A percentile compares a stretch with the other conserved stretches of the same genome.
phyloP scores from a whole-genome alignment of 1,140 invertebrate genomes.

The Teleopsis dalmanni region DNA sequence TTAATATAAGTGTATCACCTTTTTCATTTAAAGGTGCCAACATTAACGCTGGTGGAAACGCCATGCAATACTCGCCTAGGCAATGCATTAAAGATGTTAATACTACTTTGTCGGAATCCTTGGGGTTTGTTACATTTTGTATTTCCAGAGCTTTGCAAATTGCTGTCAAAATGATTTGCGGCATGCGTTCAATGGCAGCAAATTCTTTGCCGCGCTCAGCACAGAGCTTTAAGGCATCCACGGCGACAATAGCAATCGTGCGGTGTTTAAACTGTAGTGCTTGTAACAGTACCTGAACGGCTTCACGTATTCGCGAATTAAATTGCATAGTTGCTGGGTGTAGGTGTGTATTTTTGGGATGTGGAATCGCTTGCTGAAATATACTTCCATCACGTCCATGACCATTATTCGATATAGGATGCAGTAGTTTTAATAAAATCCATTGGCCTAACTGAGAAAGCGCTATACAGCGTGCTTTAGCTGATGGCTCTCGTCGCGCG shows the following conservation, averaged over 20 bases:
- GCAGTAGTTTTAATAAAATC: constrained; percentile 66
- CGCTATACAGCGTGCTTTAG: constrained; percentile 81
- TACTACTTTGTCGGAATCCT: constrained; percentile 62
- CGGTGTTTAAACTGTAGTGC: constrained; percentile 61
- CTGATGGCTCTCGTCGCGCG: constrained; percentile 80
- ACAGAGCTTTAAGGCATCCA: constrained; percentile 37
- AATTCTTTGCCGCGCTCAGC: constrained; percentile 33
- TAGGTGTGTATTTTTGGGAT: constrained; percentile 25
- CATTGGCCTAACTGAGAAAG: constrained; percentile 82
- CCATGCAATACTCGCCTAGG: constrained; percentile 89
- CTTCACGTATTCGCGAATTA: constrained; percentile 70
- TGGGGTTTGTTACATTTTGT: constrained; percentile 38
- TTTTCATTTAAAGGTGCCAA: constrained; percentile 39
- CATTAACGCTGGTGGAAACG: constrained; percentile 30
- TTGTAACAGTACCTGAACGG: constrained; percentile 77
- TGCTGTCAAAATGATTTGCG: constrained; percentile 37
- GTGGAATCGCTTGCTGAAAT: constrained; percentile 36
- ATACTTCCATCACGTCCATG: background rate
- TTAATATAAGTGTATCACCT: constrained; percentile 52
- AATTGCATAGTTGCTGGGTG: constrained; percentile 22
- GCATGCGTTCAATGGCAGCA: constrained; percentile 34
- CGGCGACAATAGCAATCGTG: constrained; percentile 40
- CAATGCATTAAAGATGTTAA: constrained; percentile 81
- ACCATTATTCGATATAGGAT: constrained; percentile 42
- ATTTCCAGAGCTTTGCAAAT: constrained; percentile 41